phyloP scores from a whole-genome alignment of 2,797 vertebrate genomes.

The Simalia tracyae region DNA sequence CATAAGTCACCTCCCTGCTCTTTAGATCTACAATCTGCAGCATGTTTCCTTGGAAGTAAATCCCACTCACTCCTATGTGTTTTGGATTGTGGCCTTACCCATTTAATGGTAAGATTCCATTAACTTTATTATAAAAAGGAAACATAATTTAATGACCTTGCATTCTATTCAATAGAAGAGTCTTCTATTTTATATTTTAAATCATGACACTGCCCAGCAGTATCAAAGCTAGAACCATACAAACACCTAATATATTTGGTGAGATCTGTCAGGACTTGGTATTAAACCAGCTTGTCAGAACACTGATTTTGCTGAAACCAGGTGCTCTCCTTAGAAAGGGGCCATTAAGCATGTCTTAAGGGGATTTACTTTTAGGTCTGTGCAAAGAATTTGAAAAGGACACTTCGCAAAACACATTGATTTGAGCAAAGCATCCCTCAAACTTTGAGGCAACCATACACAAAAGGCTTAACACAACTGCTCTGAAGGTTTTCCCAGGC shows the following conservation, averaged over 20 bases:
- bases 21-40: background rate
- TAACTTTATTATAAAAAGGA: background rate
- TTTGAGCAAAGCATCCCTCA: background rate
- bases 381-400: background rate
- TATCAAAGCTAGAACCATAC: background rate
- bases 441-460: background rate
- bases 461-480: background rate
- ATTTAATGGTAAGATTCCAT: background rate
- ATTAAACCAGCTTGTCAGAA: background rate
- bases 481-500: background rate
- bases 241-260: constrained; percentile 18
- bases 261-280: background rate
- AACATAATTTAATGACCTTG: background rate
- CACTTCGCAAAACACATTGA: background rate
- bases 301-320: background rate
- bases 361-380: background rate
- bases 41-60: background rate
- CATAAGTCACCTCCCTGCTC: constrained; percentile 59
- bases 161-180: background rate
- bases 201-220: constrained; percentile 16
- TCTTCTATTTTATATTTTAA: background rate
- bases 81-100: background rate
- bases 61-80: background rate
- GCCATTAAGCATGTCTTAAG: background rate
- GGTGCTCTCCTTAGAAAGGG: background rate